Evolutionary conservation across 2,888 invertebrate species (phyloP).

Genomic region (Melipona beecheii): DNA sequence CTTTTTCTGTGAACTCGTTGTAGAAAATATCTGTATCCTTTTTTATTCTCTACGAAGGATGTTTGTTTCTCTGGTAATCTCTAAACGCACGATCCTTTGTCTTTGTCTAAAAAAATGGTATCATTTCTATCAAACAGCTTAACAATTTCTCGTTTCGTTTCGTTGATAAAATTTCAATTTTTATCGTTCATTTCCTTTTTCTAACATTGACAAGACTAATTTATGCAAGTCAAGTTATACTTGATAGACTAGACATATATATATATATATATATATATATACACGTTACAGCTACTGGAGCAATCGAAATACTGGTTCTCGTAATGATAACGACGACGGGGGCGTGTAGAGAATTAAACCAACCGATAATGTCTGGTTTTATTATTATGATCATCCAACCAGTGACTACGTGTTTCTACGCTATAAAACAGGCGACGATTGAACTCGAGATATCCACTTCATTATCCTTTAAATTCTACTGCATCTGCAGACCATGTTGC

Average conservation of each 20-base stretch:
- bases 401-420: conserved; percentile 32
- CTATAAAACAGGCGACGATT: conserved; percentile 14
- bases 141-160: background rate
- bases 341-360: conserved; percentile 19
- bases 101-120: no score
- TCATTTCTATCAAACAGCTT: background rate
- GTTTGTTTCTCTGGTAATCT: no score
- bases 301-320: conserved; percentile 30
- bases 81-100: no score
- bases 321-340: conserved; percentile 27
- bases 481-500: background rate
- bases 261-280: no score
- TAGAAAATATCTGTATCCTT: no score
- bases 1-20: no score
- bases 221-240: background rate
- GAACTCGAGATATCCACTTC: conserved; percentile 21
- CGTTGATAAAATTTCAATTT: no score
- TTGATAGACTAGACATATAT: background rate
- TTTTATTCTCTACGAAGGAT: no score
- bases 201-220: background rate
- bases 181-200: background rate
- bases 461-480: conserved; percentile 25
- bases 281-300: conserved; percentile 15
- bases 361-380: conserved; percentile 16
- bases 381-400: conserved; percentile 11